A percentile compares a stretch with the other conserved stretches of the same genome.
Conservation (phyloP, 2,888 invertebrate species). For the Ashinkailepas kermadecensis region DNA sequence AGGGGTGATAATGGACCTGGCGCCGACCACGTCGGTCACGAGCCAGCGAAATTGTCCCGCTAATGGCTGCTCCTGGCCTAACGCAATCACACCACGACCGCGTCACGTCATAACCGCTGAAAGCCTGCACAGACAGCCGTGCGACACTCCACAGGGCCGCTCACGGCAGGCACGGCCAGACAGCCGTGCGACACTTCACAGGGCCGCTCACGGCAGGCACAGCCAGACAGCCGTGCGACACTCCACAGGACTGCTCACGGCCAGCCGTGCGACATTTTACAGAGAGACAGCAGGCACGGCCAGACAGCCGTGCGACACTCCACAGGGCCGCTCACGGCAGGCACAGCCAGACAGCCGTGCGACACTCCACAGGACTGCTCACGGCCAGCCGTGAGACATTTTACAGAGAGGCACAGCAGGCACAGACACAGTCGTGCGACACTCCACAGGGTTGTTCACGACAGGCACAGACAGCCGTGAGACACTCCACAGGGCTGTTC, state of each 20-base stretch:
- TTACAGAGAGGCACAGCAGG: background rate
- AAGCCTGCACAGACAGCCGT: background rate
- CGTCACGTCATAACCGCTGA: background rate
- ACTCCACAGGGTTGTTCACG: background rate
- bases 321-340: background rate
- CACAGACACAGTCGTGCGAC: too few species aligned
- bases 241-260: background rate
- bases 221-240: background rate
- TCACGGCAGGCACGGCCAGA: background rate
- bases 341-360: background rate
- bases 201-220: background rate
- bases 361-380: too few species aligned
- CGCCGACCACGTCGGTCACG: conserved; percentile 1
- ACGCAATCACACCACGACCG: conserved; percentile 3
- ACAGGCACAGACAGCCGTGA: background rate
- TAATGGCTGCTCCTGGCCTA: background rate
- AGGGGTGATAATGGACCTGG: background rate
- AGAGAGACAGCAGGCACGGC: background rate
- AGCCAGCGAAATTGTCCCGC: background rate
- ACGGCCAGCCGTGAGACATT: too few species aligned
- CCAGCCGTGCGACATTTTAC: background rate
- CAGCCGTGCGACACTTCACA: background rate
- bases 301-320: background rate
- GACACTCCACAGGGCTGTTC: too few species aligned
- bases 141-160: too few species aligned